Evolutionary conservation across 2,113 vertebrate genomes (phyloP), one percentile per base, ranked within the genome.

Genomic region (Lutjanus erythropterus): DNA sequence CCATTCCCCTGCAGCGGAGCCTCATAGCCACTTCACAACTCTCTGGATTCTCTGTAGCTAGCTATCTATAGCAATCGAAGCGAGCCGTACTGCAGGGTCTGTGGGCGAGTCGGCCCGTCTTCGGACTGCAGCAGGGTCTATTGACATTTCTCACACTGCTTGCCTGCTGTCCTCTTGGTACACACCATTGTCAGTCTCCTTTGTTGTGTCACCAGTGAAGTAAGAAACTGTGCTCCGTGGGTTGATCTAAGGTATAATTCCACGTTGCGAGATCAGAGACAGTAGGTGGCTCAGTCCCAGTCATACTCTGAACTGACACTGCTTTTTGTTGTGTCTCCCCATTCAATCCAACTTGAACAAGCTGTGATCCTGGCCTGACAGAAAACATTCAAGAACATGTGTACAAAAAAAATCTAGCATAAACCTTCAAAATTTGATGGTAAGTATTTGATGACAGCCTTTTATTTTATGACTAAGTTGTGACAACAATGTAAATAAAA

Each of bases 101-200:
- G 68, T 33, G 68, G 74, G 85, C 86, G 86, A 84, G 74, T 86
- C 86, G 86, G 86, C 50, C 81, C 58, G 81, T 81, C 70, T 67
- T 65, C 62, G 72, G 79, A 78, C 80, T 80, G 83, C 88, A 81
- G 86, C 71, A 69, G 58, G 70, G 64, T 75, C 74, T 59, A 91
- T 89, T 93, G 80, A 83, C 85, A 91, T 93, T 91, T 87, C 52
- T 81, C 47, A 72, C 86, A 75, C 74, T 58, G 76, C 84, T 65
- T 66, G 52, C 84, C 62, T 67, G 41, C 72, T 25, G 69, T 84
- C 84, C 81, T 78, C 58, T 66, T 42, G 71, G 83, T 58, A 75
- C 68, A 60, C 67, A 56, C 35, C 15, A 81, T 61, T 88, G 73
- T 84, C 72, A 80, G 72, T 87, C 79, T 90, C 81, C 89, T 89